Evolutionary conservation across 2,113 vertebrate species (phyloP), one percentile per base, ranked within the genome.

Genomic region (Upupa epops): DNA sequence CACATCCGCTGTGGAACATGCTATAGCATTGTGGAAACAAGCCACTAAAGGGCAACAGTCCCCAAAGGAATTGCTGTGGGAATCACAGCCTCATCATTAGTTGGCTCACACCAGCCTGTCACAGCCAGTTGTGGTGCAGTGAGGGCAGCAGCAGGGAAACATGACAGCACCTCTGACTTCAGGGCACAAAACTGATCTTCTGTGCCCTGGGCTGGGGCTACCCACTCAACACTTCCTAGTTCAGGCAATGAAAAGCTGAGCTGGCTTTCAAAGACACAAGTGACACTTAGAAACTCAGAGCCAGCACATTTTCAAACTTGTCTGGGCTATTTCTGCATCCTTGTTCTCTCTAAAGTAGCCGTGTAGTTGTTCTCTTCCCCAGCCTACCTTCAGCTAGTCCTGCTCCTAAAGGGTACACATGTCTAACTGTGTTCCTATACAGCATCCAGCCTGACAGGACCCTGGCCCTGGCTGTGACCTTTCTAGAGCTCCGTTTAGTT

Each of bases 81-180:
- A 76, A 22, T 32, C 69, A 28, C 17, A 24, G 21, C 18, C 49
- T 72, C 12, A 0, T 17, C 56, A 11, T 26, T 36, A 26, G 29
- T 7, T 75, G 36, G 72, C 54, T 45, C 0, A 0, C 37, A 36
- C 17, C 78, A 55, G 42, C 59, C 63, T 26, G 31, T 37, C 46
- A 18, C 0, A 3, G 49, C 17, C 1, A 1, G 45, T 6, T 63
- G 28, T 10, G 37, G 29, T 19, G 42, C 48, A 28, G 46, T 4
- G 48, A 56, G 42, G 58, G 36, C 46, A 56, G 36, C 32, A 46
- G 51, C 4, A 54, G 16, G 28, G 17, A 51, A 66, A 42, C 36
- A 12, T 15, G 54, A 36, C 13, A 31, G 56, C 56, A 78, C 16
- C 40, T 54, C 40, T 6, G 16, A 8, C 12, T 40, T 69, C 68